Conservation (phyloP, 2,113 vertebrate species). For the Callipepla californica region DNA sequence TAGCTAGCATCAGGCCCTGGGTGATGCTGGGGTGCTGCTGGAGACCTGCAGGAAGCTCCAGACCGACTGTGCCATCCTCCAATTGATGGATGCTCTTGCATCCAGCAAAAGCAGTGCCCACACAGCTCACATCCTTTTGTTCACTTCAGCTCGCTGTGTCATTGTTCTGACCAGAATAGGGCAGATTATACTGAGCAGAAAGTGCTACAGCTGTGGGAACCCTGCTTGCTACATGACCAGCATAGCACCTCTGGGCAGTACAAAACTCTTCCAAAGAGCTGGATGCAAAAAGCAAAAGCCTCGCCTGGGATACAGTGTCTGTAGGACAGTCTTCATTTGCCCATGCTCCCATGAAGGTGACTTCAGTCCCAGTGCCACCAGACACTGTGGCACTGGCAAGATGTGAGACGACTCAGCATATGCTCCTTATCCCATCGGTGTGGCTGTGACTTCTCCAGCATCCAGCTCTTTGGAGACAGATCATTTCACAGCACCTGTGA, state of each 20-base stretch:
- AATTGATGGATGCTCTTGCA: not conserved
- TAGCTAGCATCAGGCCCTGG: not conserved
- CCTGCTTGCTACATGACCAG: not conserved
- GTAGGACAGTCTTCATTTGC: not conserved
- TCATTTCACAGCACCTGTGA: not conserved
- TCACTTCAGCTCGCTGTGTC: not conserved
- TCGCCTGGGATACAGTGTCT: not conserved
- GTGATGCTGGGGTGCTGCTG: not conserved
- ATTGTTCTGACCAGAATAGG: not conserved
- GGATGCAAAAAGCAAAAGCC: rapidly evolving
- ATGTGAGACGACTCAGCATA: not conserved
- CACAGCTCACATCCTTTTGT: rapidly evolving
- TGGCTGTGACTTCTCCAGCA: rapidly evolving
- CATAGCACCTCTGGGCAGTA: not conserved
- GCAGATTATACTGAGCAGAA: not conserved
- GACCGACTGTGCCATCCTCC: not conserved
- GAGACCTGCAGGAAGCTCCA: not conserved
- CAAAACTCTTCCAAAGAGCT: not conserved
- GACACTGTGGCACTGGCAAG: not conserved
- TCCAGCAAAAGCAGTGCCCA: not conserved
- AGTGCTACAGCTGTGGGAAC: not conserved
- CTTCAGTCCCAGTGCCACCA: not conserved
- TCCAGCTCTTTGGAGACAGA: not conserved
- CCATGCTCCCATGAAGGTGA: not conserved
- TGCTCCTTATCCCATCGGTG: not conserved